phyloP scores from a whole-genome alignment of 2,113 vertebrate genomes.

The Tyto alba region DNA sequence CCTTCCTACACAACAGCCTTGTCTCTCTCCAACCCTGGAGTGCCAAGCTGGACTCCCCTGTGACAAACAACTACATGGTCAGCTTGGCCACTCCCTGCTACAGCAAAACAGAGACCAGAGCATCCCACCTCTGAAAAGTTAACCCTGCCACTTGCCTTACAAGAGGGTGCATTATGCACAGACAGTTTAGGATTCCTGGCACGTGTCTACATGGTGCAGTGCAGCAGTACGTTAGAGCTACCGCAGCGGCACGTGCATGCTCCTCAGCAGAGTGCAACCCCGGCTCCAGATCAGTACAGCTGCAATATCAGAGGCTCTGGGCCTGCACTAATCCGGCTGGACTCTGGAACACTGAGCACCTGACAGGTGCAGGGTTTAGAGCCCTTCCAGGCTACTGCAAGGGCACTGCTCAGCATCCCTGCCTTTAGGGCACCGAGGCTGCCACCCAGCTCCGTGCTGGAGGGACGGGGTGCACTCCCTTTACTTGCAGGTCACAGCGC shows the following conservation, averaged over 20 bases:
- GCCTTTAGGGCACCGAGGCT: neutral
- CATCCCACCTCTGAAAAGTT: neutral
- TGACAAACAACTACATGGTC: neutral
- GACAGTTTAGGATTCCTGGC: neutral
- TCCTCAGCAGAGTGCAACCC: neutral
- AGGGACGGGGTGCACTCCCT: neutral
- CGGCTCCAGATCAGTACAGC: neutral
- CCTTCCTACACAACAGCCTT: neutral
- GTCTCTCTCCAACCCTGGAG: neutral
- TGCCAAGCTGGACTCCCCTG: neutral
- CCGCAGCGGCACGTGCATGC: neutral
- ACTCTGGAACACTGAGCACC: neutral
- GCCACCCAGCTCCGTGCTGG: neutral
- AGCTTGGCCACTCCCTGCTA: neutral
- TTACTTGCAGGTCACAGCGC: neutral
- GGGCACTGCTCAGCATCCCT: neutral
- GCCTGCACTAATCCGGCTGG: neutral
- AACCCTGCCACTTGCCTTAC: neutral
- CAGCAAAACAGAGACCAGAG: neutral
- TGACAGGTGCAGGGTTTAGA: neutral
- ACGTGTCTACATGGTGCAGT: fast-evolving
- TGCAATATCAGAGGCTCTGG: neutral
- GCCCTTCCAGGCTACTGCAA: neutral
- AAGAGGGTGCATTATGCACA: too few relatives aligned
- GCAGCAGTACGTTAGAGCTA: neutral